These are phyloP conservation scores for Petrophora chlorosata DNA, from an alignment of 2,888 invertebrate genomes.

Conservation along the genomic window DNA sequence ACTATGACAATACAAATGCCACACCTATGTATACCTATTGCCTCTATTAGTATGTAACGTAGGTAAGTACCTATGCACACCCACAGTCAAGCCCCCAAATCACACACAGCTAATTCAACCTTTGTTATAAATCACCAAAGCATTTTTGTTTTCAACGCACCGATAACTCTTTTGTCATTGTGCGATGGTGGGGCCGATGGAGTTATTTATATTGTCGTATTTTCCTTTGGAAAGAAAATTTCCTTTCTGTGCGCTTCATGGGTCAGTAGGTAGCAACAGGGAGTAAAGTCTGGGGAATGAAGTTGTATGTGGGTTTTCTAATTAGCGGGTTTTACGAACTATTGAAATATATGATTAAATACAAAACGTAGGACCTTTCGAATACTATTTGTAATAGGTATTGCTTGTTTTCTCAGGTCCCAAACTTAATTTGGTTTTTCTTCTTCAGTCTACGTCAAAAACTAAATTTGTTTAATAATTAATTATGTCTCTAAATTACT, in stretches of 20 bases:
- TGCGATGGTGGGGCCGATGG: conserved; percentile 80
- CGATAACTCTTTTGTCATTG: conserved; percentile 84
- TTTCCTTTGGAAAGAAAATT: conserved; percentile 80
- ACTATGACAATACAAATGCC: no score
- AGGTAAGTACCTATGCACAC: conserved; percentile 18
- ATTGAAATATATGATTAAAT: background rate
- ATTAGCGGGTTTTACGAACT: conserved; percentile 1
- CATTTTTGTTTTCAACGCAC: conserved; percentile 85
- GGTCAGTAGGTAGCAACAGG: conserved; percentile 78
- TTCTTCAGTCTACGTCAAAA: no score
- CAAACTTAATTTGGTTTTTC: no score
- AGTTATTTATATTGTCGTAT: conserved; percentile 83
- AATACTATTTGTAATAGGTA: no score
- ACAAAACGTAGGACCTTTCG: no score
- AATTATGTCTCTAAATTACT: no score
- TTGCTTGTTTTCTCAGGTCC: no score
- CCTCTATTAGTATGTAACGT: conserved; percentile 10
- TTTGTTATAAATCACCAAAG: conserved; percentile 76
- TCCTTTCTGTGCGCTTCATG: conserved; percentile 83
- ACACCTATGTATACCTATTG: background rate
- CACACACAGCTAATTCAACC: conserved; percentile 62
- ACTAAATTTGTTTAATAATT: no score
- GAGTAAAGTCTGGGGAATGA: conserved; percentile 41
- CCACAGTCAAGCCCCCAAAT: conserved; percentile 43
- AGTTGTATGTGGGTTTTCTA: conserved; percentile 42